Evolutionary conservation across 2,888 invertebrate genomes (phyloP), one percentile per base, ranked within the genome.

Genomic region (Cantharis lateralis): DNA sequence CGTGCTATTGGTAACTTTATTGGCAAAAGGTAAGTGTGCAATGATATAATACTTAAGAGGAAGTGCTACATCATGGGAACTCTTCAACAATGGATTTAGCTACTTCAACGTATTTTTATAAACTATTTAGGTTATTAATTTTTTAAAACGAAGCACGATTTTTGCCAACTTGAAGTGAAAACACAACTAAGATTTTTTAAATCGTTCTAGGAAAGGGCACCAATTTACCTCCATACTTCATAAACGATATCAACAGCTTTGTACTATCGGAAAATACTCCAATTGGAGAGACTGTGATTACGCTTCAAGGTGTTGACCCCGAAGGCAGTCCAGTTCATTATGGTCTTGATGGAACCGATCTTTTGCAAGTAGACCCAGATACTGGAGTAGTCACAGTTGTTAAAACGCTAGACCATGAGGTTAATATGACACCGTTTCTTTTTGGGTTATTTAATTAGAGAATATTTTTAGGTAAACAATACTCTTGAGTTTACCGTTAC

Each of bases 341-440:
- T 86, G 93, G 94, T 71, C 90, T 95, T 76, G 91, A 93, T 79
- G 95, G 96, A 24, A 96, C 96, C 3, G 95, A 96, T 87, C 92
- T 94, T 85, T 93, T 97, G 83, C 90, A 91, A 78, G 96, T 96
- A 10, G 91, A 97, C 87, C 90, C 94, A 11, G 89, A 90, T 64
- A 93, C 94, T 2, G 97, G 97, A 10, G 93, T 93, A 78, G 95
- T 97, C 71, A 95, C 93, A 0, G 89, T 97, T 62, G 92, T 93
- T 13, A 93, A 93, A 85, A 93, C 94, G 0, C 89, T 97, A 81
- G 96, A 97, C 89, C 91, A 95, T 85, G 96, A 97, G 91, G 95
- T 95, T 87, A 15, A 62, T 61, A 69, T 28, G 11, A 24, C 63
- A 18, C 13, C 15, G 13, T 70, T 61, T 11, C 2, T 48, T 16